Percentiles rank a stretch among this genome's conserved stretches.
Conservation (phyloP, 2,888 invertebrate species). For the Nemoura dubitans region DNA sequence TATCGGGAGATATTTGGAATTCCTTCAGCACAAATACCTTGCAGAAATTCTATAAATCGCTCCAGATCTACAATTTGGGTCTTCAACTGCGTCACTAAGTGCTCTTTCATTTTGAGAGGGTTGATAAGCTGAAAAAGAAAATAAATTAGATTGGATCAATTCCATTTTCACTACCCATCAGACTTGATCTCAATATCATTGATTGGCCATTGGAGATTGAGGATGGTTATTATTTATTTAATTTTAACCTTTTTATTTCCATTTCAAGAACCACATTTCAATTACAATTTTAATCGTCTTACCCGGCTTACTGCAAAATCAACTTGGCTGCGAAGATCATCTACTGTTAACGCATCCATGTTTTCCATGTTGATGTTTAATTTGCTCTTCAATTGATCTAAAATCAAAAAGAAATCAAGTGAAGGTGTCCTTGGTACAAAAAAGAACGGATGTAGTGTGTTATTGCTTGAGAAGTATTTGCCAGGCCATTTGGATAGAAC, state of each 20-base stretch:
- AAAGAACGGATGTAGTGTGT: too few relatives aligned
- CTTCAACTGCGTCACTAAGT: slow-evolving; percentile 92
- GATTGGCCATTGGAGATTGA: too few relatives aligned
- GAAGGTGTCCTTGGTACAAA: too few relatives aligned
- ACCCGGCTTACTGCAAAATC: slow-evolving; percentile 88
- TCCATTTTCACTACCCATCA: too few relatives aligned
- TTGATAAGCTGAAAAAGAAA: slow-evolving; percentile 76
- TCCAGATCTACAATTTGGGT: slow-evolving; percentile 98
- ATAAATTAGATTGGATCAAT: slow-evolving; percentile 28
- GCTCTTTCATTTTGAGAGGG: slow-evolving; percentile 94
- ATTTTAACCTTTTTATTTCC: too few relatives aligned
- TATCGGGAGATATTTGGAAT: too few relatives aligned
- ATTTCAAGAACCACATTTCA: too few relatives aligned
- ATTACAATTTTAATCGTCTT: slow-evolving; percentile 48
- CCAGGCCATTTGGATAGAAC: too few relatives aligned
- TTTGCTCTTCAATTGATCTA: slow-evolving; percentile 83
- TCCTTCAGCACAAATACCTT: slow-evolving; percentile 64
- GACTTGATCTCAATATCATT: too few relatives aligned
- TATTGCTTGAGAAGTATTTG: too few relatives aligned
- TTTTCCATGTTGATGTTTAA: slow-evolving; percentile 88
- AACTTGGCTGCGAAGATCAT: slow-evolving; percentile 87
- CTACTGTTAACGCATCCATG: slow-evolving; percentile 75
- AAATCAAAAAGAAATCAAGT: not conserved
- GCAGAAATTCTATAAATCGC: slow-evolving; percentile 93
- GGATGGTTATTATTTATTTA: too few relatives aligned